Evolutionary conservation across 30 jellyfish, hydroid and myxozoan genomes (phyloP).

Genomic region (Nemopilema nomurai): DNA sequence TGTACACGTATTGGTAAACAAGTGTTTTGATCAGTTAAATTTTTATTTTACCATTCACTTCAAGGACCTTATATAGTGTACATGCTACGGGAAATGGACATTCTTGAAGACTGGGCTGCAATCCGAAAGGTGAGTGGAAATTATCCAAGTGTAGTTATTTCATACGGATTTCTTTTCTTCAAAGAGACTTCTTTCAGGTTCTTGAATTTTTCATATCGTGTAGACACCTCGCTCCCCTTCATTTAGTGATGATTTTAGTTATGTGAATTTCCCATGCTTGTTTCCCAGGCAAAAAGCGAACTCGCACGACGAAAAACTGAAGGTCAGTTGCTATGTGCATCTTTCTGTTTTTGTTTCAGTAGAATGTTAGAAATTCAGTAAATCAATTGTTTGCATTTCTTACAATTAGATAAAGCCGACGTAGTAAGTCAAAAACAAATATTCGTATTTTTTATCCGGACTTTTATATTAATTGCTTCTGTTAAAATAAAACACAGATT

Average conservation of each 20-base stretch:
- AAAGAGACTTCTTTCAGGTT: too few species aligned
- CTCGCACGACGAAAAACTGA: conserved; percentile 95
- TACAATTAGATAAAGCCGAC: too few species aligned
- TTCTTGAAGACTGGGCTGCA: conserved; percentile 99
- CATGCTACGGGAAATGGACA: conserved; percentile 96
- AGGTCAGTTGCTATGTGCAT: conserved; percentile 46
- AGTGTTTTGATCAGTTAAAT: neutral
- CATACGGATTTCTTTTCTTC: neutral
- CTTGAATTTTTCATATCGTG: too few species aligned
- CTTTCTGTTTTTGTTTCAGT: neutral
- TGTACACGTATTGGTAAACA: neutral
- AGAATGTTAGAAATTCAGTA: neutral
- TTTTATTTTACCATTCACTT: neutral
- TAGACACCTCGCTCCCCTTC: too few species aligned
- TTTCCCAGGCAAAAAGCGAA: conserved; percentile 90
- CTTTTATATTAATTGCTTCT: too few species aligned
- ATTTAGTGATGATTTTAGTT: neutral
- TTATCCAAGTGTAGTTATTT: neutral
- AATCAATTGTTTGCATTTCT: neutral
- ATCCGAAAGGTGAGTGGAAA: conserved; percentile 75
- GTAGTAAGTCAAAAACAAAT: too few species aligned
- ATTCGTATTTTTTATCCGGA: too few species aligned
- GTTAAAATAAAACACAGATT: too few species aligned
- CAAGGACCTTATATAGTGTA: conserved; percentile 92
- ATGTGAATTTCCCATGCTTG: neutral